A percentile compares a stretch with the other conserved stretches of the same genome.
Evolutionary conservation across 1,140 invertebrate species (phyloP).

Genomic region (Nymphalis io): DNA sequence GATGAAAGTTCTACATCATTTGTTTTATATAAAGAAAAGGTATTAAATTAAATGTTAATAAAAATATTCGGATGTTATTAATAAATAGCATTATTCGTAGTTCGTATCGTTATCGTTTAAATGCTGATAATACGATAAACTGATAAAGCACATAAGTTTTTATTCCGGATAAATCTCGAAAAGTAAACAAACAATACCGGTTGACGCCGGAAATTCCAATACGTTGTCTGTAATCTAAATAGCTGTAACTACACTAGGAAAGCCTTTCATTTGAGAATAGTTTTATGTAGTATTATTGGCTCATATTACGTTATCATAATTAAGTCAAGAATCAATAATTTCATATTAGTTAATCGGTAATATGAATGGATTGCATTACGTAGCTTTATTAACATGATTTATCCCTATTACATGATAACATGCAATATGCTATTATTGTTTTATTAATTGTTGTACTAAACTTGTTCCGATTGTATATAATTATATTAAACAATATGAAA

Average conservation of each 20-base stretch:
- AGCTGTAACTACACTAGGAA: constrained; percentile 8
- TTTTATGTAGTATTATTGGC: background rate
- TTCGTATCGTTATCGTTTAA: background rate
- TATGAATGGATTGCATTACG: constrained; percentile 4
- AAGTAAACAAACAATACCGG: constrained; percentile 13
- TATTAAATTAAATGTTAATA: too few species aligned
- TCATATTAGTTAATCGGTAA: background rate
- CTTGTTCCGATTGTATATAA: background rate
- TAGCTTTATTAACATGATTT: background rate
- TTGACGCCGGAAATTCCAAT: constrained; percentile 14
- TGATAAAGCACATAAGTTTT: background rate
- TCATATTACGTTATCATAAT: constrained; percentile 6
- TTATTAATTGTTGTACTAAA: constrained; percentile 5
- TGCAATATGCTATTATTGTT: background rate
- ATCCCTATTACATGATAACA: constrained; percentile 8
- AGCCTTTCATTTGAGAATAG: background rate
- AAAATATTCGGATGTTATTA: too few species aligned
- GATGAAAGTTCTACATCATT: too few species aligned
- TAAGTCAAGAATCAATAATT: constrained; percentile 5
- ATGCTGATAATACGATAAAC: constrained; percentile 10
- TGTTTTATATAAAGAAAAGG: too few species aligned
- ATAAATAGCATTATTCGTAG: background rate
- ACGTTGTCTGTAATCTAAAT: background rate
- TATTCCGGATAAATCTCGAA: constrained; percentile 20
- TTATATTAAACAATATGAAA: background rate